Conservation (phyloP, 2,113 vertebrate species). For the Eublepharis macularius region DNA sequence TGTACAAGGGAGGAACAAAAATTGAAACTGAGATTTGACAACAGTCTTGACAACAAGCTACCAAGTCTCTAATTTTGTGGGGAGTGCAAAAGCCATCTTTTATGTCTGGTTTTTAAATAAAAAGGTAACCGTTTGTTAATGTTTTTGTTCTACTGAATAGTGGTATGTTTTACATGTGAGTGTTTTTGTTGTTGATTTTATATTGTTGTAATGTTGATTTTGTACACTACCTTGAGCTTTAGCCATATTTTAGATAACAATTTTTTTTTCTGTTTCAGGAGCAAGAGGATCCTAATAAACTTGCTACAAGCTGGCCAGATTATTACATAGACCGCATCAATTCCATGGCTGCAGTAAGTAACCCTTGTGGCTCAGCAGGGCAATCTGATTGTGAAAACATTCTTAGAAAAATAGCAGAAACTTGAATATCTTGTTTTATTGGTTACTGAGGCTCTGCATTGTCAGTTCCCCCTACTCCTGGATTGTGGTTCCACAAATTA, state of each 20-base stretch:
- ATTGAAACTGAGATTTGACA: too few relatives aligned
- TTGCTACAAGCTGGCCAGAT: constrained; percentile 98
- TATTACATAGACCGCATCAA: constrained; percentile 98
- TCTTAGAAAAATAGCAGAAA: not conserved
- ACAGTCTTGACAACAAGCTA: too few relatives aligned
- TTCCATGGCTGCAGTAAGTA: constrained; percentile 96
- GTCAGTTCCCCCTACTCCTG: not conserved
- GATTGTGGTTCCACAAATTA: not conserved
- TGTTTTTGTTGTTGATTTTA: too few relatives aligned
- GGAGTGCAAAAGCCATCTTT: not conserved
- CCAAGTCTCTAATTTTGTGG: not conserved
- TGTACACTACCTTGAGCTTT: too few relatives aligned
- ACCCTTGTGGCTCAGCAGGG: not conserved
- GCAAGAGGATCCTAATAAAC: constrained; percentile 96
- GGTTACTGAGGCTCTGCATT: not conserved
- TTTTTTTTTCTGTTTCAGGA: constrained; percentile 79
- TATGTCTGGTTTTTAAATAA: too few relatives aligned
- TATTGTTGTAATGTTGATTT: too few relatives aligned
- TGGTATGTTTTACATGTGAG: too few relatives aligned
- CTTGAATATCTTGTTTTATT: not conserved
- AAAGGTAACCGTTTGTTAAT: too few relatives aligned
- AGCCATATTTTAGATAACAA: too few relatives aligned
- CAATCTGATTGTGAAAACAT: not conserved
- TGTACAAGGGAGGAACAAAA: too few relatives aligned
- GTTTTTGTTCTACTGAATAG: too few relatives aligned